Evolutionary conservation across 2,888 invertebrate genomes (phyloP), one percentile per base, ranked within the genome.

Genomic region (Platerodrilus igneus): DNA sequence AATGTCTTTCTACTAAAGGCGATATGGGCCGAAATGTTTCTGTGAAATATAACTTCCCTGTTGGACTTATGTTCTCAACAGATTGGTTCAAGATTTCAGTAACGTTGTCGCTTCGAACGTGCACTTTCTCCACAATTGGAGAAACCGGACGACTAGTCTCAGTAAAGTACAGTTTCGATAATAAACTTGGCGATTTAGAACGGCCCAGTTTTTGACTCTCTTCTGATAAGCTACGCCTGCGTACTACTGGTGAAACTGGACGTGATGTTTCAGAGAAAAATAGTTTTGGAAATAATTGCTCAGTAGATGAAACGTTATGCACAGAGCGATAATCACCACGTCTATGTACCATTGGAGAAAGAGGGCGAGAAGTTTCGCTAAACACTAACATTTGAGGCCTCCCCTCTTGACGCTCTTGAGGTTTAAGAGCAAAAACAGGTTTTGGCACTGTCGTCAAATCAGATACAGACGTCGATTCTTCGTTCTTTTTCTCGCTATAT

Each of bases 181-280:
- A n/a, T 11, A 32, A 32, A 18, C 38, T 38, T 6, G n/a, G n/a
- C n/a, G n/a, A n/a, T n/a, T 11, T 21, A 17, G 31, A 31, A 15
- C 36, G n/a, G 4, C 20, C 36, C n/a, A 13, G 27, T 28, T 28
- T 16, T n/a, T n/a, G n/a, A n/a, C n/a, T n/a, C n/a, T n/a, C n/a
- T n/a, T n/a, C n/a, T n/a, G n/a, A n/a, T n/a, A n/a, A n/a, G n/a
- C n/a, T n/a, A n/a, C 18, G 33, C 17, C 18, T 33, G 17, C 3
- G 14, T 6, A 49, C 8, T 7, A 41, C 27, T 2, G 51, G 51
- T 5, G 50, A 50, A n/a, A 49, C 32, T 1, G 51, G 49, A 11
- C 70, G 59, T 29, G 62, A 55, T 6, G 70, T 69, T 56, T 72
- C 70, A 21, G 68, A 66, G 31, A 70, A 63, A 45, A 69, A 35